A percentile compares a stretch with the other conserved stretches of the same genome.
These are phyloP conservation scores for Cryptoprocta ferox DNA, from an alignment of 2,797 vertebrate genomes.

Conservation along the genomic window DNA sequence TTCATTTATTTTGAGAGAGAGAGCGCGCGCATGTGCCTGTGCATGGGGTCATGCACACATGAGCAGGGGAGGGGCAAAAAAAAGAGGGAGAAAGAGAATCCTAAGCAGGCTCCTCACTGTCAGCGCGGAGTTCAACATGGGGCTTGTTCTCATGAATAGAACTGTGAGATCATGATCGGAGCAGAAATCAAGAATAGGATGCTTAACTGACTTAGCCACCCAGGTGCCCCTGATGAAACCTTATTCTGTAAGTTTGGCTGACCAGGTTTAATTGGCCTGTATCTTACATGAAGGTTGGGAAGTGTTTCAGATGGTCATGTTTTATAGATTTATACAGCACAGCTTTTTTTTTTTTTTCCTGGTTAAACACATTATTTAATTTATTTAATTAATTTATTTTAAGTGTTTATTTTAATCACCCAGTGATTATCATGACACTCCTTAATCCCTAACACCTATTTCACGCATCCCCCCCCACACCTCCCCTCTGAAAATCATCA, in stretches of 20 bases:
- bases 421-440: background rate
- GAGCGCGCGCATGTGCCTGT: no score
- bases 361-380: background rate
- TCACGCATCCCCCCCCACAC: background rate
- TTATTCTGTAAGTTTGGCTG: background rate
- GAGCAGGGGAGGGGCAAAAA: no score
- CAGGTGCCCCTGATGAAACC: background rate
- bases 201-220: no score
- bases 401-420: background rate
- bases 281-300: background rate
- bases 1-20: no score
- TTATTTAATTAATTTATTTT: background rate
- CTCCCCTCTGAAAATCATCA: background rate
- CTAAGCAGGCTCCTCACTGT: no score
- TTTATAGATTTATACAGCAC: background rate
- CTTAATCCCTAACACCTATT: background rate
- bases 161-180: no score
- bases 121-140: no score
- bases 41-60: no score
- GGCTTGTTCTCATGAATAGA: no score
- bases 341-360: background rate
- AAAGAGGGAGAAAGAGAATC: no score
- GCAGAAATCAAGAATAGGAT: no score
- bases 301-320: background rate
- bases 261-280: background rate